Evolutionary conservation across 2,113 vertebrate species (phyloP).

Genomic region (Gallinago media): DNA sequence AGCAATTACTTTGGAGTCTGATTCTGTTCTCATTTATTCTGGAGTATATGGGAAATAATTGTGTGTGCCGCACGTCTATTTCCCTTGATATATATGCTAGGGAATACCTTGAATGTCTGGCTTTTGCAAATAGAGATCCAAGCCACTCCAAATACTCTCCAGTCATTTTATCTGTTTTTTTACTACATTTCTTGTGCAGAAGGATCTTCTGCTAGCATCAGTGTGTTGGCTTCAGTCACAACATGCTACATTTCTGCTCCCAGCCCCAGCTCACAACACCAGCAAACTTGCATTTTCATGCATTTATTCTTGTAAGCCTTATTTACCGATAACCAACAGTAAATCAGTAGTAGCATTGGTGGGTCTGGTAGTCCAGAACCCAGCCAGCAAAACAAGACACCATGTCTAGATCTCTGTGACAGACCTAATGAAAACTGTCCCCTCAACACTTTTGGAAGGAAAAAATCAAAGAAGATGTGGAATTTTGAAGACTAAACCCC

Average conservation of each 20-base stretch:
- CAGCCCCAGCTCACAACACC: background rate
- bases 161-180: background rate
- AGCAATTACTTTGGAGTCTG: background rate
- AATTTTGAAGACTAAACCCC: background rate
- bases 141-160: background rate
- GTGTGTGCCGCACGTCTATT: background rate
- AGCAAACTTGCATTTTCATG: background rate
- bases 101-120: background rate
- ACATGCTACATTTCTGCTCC: background rate
- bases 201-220: background rate
- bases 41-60: background rate
- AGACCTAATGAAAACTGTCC: background rate
- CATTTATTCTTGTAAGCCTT: background rate
- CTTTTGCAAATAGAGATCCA: background rate
- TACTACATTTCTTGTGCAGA: background rate
- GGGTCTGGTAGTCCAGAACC: background rate
- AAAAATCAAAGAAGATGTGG: background rate
- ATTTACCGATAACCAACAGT: background rate
- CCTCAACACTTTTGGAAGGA: background rate
- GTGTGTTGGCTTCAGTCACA: background rate
- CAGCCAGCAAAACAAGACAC: background rate
- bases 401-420: background rate
- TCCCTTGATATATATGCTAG: background rate
- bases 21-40: background rate
- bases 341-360: background rate